These are phyloP conservation scores for Dryococelus australis DNA, from an alignment of 2,888 invertebrate species.

Conservation along the genomic window DNA sequence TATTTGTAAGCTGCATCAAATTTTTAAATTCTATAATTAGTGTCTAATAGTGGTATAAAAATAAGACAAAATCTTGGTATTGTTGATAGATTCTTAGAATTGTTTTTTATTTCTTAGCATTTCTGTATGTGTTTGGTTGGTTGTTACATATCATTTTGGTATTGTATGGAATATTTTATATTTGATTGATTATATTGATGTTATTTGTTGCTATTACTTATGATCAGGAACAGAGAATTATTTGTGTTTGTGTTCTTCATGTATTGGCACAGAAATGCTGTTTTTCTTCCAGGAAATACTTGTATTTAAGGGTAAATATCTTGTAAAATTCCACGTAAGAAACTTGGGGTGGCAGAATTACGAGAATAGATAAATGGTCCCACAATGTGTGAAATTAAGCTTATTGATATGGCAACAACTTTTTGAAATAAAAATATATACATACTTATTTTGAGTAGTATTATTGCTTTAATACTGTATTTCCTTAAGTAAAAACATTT, in stretches of 20 bases:
- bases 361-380: neutral
- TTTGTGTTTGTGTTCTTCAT: neutral
- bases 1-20: too few relatives aligned
- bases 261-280: neutral
- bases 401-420: neutral
- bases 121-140: neutral
- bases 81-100: neutral
- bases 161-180: neutral
- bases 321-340: neutral
- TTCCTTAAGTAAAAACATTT: too few relatives aligned
- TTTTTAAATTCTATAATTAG: too few relatives aligned
- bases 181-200: conserved; percentile 8
- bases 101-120: neutral
- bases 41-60: too few relatives aligned
- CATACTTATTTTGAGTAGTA: too few relatives aligned
- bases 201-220: neutral
- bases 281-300: neutral
- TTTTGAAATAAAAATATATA: neutral
- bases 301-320: neutral
- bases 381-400: neutral
- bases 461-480: too few relatives aligned
- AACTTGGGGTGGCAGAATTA: neutral
- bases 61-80: neutral
- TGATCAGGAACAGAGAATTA: neutral
- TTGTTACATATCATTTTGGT: neutral